phyloP scores from a whole-genome alignment of 1,140 invertebrate species.

The Trichonephila inaurata region DNA sequence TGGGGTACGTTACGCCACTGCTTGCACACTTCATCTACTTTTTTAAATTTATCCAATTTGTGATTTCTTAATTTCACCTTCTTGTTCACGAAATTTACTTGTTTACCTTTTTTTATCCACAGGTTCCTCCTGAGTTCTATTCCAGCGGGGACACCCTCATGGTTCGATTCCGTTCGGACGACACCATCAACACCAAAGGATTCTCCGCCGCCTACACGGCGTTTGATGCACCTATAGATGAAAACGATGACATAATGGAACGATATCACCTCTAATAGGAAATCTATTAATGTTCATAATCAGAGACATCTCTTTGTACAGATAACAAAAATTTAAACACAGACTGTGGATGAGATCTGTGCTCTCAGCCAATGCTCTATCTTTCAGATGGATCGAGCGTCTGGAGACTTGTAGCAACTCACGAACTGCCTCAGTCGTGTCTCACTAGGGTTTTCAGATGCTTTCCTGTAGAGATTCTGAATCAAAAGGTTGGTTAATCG shows the following conservation, averaged over 20 bases:
- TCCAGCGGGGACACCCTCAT: slow-evolving; percentile 93
- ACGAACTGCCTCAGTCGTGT: not conserved
- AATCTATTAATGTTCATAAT: not conserved
- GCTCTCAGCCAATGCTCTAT: not conserved
- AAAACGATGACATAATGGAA: slow-evolving; percentile 73
- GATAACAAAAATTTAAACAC: slow-evolving; percentile 6
- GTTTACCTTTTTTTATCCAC: slow-evolving; percentile 58
- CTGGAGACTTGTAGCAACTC: not conserved
- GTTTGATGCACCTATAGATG: slow-evolving; percentile 47
- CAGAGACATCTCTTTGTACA: slow-evolving; percentile 45
- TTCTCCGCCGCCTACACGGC: slow-evolving; percentile 91
- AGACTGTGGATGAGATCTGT: not conserved
- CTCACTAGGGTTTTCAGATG: not conserved
- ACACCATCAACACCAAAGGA: slow-evolving; percentile 94
- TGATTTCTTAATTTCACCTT: no score
- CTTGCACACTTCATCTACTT: no score
- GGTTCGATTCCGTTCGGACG: slow-evolving; percentile 94
- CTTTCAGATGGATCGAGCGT: not conserved
- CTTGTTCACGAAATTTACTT: no score
- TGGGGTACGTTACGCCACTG: no score
- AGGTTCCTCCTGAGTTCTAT: slow-evolving; percentile 94
- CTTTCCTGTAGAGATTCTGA: not conserved
- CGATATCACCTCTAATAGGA: slow-evolving; percentile 66
- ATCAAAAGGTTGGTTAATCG: not conserved
- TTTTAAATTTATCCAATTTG: no score